Conservation (phyloP, 2,113 vertebrate genomes). For the Gymnarchus niloticus region DNA sequence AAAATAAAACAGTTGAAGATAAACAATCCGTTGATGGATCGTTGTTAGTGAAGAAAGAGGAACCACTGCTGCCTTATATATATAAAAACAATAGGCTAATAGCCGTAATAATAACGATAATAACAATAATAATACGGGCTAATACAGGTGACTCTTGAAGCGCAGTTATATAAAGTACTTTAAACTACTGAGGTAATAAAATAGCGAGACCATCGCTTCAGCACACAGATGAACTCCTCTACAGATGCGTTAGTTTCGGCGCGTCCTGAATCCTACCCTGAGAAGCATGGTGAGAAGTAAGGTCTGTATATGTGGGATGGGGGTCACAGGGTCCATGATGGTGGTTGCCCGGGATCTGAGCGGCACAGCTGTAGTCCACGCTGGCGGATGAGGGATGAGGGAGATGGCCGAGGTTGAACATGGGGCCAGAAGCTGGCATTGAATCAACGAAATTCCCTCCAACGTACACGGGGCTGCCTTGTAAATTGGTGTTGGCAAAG, state of each 20-base stretch:
- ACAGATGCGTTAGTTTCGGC: conserved; percentile 99
- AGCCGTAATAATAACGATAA: conserved; percentile 65
- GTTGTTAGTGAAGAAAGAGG: conserved; percentile 55
- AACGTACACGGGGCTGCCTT: conserved; percentile 97
- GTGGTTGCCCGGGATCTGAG: conserved; percentile 96
- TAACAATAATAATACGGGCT: conserved; percentile 73
- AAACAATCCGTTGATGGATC: conserved; percentile 59
- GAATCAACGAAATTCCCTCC: conserved; percentile 99
- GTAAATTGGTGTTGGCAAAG: conserved; percentile 90
- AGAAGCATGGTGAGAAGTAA: conserved; percentile 96
- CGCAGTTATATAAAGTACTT: conserved; percentile 66
- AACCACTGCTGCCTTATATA: conserved; percentile 62
- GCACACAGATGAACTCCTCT: conserved; percentile 61
- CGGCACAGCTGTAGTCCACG: conserved; percentile 99
- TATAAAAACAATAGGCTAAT: conserved; percentile 46
- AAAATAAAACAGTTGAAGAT: conserved; percentile 66
- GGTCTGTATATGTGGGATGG: conserved; percentile 98
- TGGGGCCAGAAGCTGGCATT: conserved; percentile 95
- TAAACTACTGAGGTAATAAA: conserved; percentile 92
- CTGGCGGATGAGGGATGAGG: conserved; percentile 97
- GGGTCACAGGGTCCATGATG: conserved; percentile 99
- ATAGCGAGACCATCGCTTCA: conserved; percentile 69
- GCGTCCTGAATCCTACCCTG: conserved; percentile 99
- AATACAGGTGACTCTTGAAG: conserved; percentile 75
- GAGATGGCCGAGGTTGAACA: conserved; percentile 98